Evolutionary conservation across 2,797 vertebrate genomes (phyloP).

Genomic region (Bradypodion ventrale): DNA sequence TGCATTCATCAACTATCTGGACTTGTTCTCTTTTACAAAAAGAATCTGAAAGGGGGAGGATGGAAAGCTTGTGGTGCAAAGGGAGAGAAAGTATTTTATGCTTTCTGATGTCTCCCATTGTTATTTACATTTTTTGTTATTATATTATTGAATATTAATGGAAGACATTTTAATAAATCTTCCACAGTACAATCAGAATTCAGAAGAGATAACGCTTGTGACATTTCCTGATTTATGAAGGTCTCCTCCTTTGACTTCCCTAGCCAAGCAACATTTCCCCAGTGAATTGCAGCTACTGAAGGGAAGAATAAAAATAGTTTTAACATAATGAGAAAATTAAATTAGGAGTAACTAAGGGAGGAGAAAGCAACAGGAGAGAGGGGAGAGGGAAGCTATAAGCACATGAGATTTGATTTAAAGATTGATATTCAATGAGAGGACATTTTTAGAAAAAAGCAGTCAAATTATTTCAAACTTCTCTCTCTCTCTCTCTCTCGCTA

Average conservation of each 20-base stretch:
- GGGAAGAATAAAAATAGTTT: conserved; percentile 17
- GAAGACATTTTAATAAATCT: background rate
- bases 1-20: too few species aligned
- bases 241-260: background rate
- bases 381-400: background rate
- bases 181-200: background rate
- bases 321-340: conserved; percentile 15
- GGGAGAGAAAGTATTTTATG: background rate
- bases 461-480: background rate
- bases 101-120: background rate
- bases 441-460: background rate
- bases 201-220: conserved; percentile 2
- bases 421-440: conserved; percentile 14
- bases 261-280: conserved; percentile 8
- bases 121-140: background rate
- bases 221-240: conserved; percentile 20
- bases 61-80: background rate
- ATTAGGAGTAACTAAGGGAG: background rate
- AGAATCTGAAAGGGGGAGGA: background rate
- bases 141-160: background rate
- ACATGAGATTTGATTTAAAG: background rate
- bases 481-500: background rate
- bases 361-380: background rate
- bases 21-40: background rate
- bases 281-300: background rate